phyloP scores from a whole-genome alignment of 2,797 vertebrate species.

The Falco peregrinus region DNA sequence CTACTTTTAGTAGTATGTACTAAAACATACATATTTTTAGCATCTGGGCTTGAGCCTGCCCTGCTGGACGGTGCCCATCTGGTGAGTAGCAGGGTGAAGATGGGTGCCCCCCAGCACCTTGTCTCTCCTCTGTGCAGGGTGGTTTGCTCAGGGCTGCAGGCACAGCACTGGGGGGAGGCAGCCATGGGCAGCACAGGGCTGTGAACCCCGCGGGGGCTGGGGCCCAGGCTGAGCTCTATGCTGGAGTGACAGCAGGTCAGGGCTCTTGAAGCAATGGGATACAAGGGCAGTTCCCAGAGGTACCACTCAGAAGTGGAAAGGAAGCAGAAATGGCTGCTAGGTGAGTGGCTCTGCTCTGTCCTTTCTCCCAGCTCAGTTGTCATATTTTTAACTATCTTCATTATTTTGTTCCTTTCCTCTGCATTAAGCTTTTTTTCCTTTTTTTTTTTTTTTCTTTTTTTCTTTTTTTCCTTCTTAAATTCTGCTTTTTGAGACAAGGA shows the following conservation, averaged over 20 bases:
- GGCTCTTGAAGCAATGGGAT: accelerated
- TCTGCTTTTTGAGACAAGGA: not conserved
- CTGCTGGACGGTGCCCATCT: not conserved
- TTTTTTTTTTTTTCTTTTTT: too few species aligned
- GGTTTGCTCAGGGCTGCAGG: not conserved
- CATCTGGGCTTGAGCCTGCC: not conserved
- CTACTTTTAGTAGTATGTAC: not conserved
- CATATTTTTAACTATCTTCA: not conserved
- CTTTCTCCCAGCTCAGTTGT: not conserved
- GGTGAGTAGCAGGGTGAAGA: not conserved
- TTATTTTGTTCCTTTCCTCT: not conserved
- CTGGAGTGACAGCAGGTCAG: accelerated
- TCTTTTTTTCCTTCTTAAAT: not conserved
- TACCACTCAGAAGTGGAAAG: not conserved
- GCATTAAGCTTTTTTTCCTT: too few species aligned
- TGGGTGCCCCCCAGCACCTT: not conserved
- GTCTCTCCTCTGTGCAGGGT: accelerated
- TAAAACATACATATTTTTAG: not conserved
- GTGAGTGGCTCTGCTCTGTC: not conserved
- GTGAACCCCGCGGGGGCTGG: accelerated
- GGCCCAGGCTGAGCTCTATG: not conserved
- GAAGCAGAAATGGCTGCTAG: not conserved
- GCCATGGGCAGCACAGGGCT: accelerated
- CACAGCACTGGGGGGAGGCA: not conserved
- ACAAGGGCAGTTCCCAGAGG: not conserved